phyloP scores from a whole-genome alignment of 2,888 invertebrate genomes.

The Gymnoscelis rufifasciata region DNA sequence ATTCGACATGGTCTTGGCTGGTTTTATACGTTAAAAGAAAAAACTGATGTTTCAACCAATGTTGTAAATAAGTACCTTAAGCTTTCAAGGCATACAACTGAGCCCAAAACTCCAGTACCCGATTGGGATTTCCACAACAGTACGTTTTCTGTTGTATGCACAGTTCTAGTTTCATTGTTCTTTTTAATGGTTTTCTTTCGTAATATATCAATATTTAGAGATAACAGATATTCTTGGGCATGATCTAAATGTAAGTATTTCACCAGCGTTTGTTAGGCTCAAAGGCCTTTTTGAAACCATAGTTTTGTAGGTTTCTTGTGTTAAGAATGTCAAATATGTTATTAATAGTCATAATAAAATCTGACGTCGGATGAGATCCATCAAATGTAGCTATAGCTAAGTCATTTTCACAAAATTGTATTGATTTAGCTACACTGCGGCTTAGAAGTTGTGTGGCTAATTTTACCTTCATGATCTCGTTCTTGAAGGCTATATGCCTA shows the following conservation, averaged over 20 bases:
- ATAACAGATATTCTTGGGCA: slow-evolving; percentile 10
- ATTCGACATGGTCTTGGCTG: not conserved
- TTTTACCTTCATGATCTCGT: not conserved
- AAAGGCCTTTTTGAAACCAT: slow-evolving; percentile 12
- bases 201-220: slow-evolving; percentile 8
- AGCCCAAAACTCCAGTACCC: not conserved
- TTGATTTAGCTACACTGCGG: slow-evolving; percentile 20
- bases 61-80: too few species aligned
- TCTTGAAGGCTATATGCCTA: not conserved
- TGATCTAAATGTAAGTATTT: slow-evolving; percentile 4
- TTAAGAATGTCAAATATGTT: slow-evolving; percentile 11
- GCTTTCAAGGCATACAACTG: too few species aligned
- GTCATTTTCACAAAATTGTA: slow-evolving; percentile 13
- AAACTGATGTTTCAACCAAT: too few species aligned
- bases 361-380: slow-evolving; percentile 2
- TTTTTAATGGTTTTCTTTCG: slow-evolving; percentile 8
- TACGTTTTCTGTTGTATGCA: slow-evolving; percentile 7
- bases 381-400: slow-evolving; percentile 6
- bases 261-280: not conserved
- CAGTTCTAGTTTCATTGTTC: slow-evolving; percentile 3
- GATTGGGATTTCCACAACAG: slow-evolving; percentile 6
- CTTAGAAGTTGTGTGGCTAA: not conserved
- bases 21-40: not conserved
- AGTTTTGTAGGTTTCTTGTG: slow-evolving; percentile 8
- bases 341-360: slow-evolving; percentile 7